Evolutionary conservation across 2,113 vertebrate genomes (phyloP), one percentile per base, ranked within the genome.

Genomic region (Gambusia holbrooki): DNA sequence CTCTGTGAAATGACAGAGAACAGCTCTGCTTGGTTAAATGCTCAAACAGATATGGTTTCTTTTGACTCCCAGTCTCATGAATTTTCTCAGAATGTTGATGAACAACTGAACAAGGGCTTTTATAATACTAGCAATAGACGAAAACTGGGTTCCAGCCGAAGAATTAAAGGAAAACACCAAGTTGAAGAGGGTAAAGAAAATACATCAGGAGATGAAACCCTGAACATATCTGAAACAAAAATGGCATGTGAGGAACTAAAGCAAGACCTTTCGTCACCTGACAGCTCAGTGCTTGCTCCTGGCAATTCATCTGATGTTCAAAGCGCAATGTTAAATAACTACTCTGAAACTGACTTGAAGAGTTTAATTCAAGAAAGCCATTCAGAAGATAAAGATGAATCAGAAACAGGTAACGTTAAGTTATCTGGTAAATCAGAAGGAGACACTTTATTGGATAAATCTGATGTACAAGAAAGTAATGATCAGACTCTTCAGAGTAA

Each of bases 111-210:
- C 19, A 28, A 5, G 0, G 48, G 9, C 69, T 40, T 76, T 0
- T 14, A 58, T 35, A 45, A 9, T 1, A 60, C 8, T 19, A 29
- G 32, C 15, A 84, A 58, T 15, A 82, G 69, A 61, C 76, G 72
- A 69, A 88, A 88, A 76, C 54, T 88, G 28, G 88, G 81, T 6
- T 88, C 77, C 19, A 84, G 64, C 7, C 60, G 66, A 1, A 70
- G 37, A 62, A 65, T 29, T 33, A 87, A 78, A 77, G 64, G 22
- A 66, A 63, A 30, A 62, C 66, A 73, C 7, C 17, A 9, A 10
- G 27, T 14, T 9, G 64, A 76, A 22, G 51, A 37, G 5, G 30
- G 9, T n/a, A 17, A 25, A 1, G 75, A 65, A 68, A 67, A 30
- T 37, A 15, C 7, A 4, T 11, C 0, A n/a, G 51, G 64, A 63